Conservation (phyloP, 2,888 invertebrate species). For the Coenonympha arcania region DNA sequence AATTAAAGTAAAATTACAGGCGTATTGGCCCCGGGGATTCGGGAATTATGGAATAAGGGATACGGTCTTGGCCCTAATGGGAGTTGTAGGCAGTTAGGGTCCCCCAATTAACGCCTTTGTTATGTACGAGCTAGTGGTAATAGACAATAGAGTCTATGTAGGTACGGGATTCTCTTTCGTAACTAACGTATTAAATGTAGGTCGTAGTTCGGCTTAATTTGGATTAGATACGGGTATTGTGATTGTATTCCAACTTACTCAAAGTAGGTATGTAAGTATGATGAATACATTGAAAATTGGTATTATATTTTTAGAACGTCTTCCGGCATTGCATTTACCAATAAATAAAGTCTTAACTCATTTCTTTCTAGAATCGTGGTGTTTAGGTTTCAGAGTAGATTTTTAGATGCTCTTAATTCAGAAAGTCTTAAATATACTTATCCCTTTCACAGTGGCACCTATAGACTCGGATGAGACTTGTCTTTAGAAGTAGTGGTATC, state of each 20-base stretch:
- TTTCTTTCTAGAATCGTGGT: no score
- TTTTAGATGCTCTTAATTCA: no score
- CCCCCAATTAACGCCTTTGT: slow-evolving; percentile 43
- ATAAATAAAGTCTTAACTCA: no score
- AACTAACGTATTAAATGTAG: slow-evolving; percentile 13
- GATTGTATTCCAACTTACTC: not conserved
- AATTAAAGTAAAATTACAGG: slow-evolving; percentile 65
- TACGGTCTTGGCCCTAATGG: slow-evolving; percentile 48
- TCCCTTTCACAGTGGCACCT: no score
- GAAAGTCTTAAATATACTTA: no score
- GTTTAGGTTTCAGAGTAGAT: no score
- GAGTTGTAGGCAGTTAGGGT: slow-evolving; percentile 55
- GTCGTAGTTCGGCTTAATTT: not conserved
- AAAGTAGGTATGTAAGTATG: not conserved
- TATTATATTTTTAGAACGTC: no score
- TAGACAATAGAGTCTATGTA: slow-evolving; percentile 21
- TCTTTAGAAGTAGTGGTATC: no score
- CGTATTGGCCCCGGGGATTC: slow-evolving; percentile 55
- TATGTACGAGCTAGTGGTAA: slow-evolving; percentile 21
- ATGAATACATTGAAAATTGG: not conserved
- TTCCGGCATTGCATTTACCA: no score
- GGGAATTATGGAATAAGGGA: slow-evolving; percentile 46
- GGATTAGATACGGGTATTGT: slow-evolving; percentile 4
- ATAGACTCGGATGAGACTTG: no score
- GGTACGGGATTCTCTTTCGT: slow-evolving; percentile 22